Evolutionary conservation across 2,888 invertebrate species (phyloP).

Genomic region (Caenorhabditis sp.): DNA sequence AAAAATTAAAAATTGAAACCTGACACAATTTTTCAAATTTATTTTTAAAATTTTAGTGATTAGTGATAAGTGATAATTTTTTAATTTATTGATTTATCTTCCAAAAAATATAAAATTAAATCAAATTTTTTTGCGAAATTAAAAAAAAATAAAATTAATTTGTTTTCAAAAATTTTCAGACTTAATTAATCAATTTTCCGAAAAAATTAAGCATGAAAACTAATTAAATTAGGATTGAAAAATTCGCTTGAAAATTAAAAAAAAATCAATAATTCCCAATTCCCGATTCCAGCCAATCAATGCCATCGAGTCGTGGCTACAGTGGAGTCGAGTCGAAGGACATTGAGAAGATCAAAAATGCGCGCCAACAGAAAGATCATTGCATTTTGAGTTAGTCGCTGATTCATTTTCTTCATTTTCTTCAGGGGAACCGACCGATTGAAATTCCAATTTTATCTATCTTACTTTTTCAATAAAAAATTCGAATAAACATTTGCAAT

Average conservation of each 20-base stretch:
- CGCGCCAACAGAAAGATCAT: slow-evolving; percentile 53
- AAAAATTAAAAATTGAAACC: too few relatives aligned
- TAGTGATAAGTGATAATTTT: not conserved
- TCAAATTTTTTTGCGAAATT: too few relatives aligned
- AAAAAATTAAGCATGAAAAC: too few relatives aligned
- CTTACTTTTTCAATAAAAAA: too few relatives aligned
- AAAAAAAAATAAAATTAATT: not conserved
- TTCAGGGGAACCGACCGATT: not conserved
- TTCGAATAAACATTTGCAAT: too few relatives aligned
- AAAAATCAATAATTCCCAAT: too few relatives aligned
- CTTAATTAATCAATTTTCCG: slow-evolving; percentile 6
- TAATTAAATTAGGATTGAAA: too few relatives aligned
- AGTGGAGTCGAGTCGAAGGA: slow-evolving; percentile 64
- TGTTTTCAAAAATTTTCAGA: not conserved
- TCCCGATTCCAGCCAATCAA: slow-evolving; percentile 71
- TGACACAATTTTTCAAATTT: not conserved
- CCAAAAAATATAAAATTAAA: not conserved
- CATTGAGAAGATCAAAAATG: slow-evolving; percentile 59
- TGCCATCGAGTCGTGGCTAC: slow-evolving; percentile 65
- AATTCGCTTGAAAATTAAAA: too few relatives aligned
- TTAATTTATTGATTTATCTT: not conserved
- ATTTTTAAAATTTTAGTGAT: not conserved
- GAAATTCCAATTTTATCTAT: too few relatives aligned
- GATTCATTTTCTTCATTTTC: not conserved
- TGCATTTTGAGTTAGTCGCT: slow-evolving; percentile 37